Evolutionary conservation across 2,888 invertebrate species (phyloP), one percentile per base, ranked within the genome.

Genomic region (Hirtodrosophila duncani): DNA sequence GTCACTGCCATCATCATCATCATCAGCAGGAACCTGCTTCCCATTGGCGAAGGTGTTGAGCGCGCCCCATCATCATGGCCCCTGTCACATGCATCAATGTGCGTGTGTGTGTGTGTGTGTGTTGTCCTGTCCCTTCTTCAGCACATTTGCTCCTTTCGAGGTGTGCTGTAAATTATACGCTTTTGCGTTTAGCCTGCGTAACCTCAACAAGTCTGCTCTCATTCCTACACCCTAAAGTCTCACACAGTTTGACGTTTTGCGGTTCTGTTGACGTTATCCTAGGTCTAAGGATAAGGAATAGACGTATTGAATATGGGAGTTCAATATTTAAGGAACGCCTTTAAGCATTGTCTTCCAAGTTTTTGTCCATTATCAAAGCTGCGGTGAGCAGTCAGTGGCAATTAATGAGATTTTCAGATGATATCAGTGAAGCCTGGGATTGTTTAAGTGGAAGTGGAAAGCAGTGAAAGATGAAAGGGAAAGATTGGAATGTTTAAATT

Each of bases 141-240:
- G 17, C 6, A 4, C 17, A 17, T 31, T 8, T 16, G n/a, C 9
- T 5, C 3, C 0, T 20, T 33, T 43, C 30, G 21, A 63, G 75
- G 63, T 66, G 63, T 44, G 59, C 58, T 66, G 81, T 66, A 79
- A 81, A 79, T 74, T 79, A 74, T 74, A 81, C 59, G 75, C 60
- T 67, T 66, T 66, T 74, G 75, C 77, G 75, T 78, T 78, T 69
- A 68, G 63, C 51, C 79, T 59, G 36, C 58, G 43, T 52, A 72
- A 60, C 69, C 64, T 45, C 59, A 21, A n/a, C n/a, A 67, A 58
- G 63, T 58, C 48, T 29, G 10, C 24, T 10, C 9, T 1, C 34
- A 7, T 7, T 6, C 41, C 34, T 11, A 26, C 20, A 43, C 31
- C 34, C 34, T 43, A 57, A 66, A 57, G 26, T 23, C 33, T 27